These are phyloP conservation scores for Mesorhabditis spiculigera DNA, from an alignment of 2,888 invertebrate genomes.

Conservation along the genomic window DNA sequence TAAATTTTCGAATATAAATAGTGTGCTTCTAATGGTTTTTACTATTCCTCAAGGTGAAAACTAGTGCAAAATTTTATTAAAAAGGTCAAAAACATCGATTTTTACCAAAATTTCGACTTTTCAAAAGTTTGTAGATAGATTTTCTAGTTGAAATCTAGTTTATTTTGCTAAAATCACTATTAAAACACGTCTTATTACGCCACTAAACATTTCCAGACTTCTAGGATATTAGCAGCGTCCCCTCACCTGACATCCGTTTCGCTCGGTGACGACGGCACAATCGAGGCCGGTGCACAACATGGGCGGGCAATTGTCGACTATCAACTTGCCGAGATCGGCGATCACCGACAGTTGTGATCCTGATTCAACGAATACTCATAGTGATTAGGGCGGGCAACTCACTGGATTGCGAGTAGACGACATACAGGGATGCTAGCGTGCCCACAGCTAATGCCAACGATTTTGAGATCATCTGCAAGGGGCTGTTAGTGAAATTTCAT, in stretches of 20 bases:
- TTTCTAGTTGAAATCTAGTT: neutral
- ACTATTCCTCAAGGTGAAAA: too few relatives aligned
- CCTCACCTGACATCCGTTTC: slow-evolving; percentile 56
- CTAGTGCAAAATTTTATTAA: too few relatives aligned
- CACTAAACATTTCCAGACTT: neutral
- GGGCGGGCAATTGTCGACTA: slow-evolving; percentile 58
- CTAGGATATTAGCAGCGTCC: too few relatives aligned
- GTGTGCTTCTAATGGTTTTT: too few relatives aligned
- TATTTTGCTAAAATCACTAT: neutral
- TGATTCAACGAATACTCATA: slow-evolving; percentile 8
- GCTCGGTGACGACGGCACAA: slow-evolving; percentile 57
- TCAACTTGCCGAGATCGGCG: slow-evolving; percentile 56
- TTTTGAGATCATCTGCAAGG: neutral
- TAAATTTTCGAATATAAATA: too few relatives aligned
- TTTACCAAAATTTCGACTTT: too few relatives aligned
- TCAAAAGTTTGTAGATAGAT: too few relatives aligned
- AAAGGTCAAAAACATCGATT: too few relatives aligned
- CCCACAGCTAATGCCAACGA: neutral
- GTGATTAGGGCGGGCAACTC: neutral
- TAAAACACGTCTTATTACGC: neutral
- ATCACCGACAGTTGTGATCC: slow-evolving; percentile 45
- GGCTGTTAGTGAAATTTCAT: neutral
- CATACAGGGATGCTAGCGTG: neutral
- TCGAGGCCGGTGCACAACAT: slow-evolving; percentile 58
- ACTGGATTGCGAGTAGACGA: slow-evolving; percentile 5